Base-by-base conservation (phyloP, 2,113 vertebrate genomes). In the Etheostoma spectabile region DNA sequence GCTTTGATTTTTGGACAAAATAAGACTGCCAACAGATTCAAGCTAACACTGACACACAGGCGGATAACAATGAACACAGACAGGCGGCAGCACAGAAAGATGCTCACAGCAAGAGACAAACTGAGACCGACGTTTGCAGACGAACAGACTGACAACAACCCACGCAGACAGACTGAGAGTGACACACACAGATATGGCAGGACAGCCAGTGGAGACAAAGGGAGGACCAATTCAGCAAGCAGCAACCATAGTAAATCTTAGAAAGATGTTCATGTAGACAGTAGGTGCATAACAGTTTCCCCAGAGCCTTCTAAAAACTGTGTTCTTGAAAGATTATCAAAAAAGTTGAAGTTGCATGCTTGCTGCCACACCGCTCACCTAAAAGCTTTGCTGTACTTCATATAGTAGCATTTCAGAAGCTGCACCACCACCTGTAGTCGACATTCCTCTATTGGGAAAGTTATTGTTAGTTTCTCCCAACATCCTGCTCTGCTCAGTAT, bases 121-220 rank as follows among this genome's bases (percentile, higher is more conserved):
- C 66, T 57, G 66, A 60, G 77, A 56, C 42, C 21, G 45, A 68
- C 59, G 5, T 79, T 76, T 85, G 79, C 74, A 64, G 72, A 59
- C 57, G n/a, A 70, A 83, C 79, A 79, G 69, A 87, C 82, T 57
- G 55, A 66, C 49, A 77, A 35, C 45, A 70, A 35, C 69, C 62
- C 79, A 78, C 52, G 10, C 80, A 84, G 59, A 76, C 65, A 76
- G 61, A 56, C 74, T 60, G 66, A 74, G 69, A 61, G 63, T 77
- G 88, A 86, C 68, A 74, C 69, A 35, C 30, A 68, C 63, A 76
- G 65, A 84, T 52, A 66, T 80, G 30, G 48, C 63, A 63, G 73
- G 68, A 80, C 59, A 81, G 51, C 69, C 45, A 69, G 53, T 5
- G 19, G 46, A 79, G 70, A 81, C 74, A 74, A 73, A 74, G 52